A percentile compares a stretch with the other conserved stretches of the same genome.
These are phyloP conservation scores for Ecliptopera silaceata DNA, from an alignment of 2,888 invertebrate species.

Conservation along the genomic window DNA sequence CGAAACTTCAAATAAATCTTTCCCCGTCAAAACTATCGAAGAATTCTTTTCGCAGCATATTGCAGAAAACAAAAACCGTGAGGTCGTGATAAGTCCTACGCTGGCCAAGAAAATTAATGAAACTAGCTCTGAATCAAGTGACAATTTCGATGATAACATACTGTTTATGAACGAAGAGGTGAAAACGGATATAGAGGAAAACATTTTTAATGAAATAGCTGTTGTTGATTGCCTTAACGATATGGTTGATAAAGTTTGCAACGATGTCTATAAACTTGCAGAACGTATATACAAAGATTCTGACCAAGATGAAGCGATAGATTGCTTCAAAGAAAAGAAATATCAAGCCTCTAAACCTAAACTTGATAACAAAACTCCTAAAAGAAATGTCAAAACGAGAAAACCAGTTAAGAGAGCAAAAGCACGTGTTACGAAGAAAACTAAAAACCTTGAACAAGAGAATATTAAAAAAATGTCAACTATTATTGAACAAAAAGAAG, in stretches of 20 bases:
- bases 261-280: constrained; percentile 54
- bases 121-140: constrained; percentile 57
- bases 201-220: constrained; percentile 47
- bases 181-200: constrained; percentile 33
- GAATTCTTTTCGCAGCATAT: constrained; percentile 61
- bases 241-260: constrained; percentile 62
- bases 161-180: constrained; percentile 36
- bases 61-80: constrained; percentile 43
- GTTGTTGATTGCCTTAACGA: constrained; percentile 60
- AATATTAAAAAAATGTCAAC: constrained; percentile 46
- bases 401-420: constrained; percentile 36
- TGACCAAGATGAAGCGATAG: background rate
- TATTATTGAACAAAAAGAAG: constrained; percentile 46
- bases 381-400: constrained; percentile 44
- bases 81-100: constrained; percentile 56
- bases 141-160: constrained; percentile 45
- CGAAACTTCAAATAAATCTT: constrained; percentile 24
- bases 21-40: constrained; percentile 52
- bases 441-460: constrained; percentile 37
- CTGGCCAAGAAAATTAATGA: constrained; percentile 62
- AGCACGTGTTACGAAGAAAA: constrained; percentile 29
- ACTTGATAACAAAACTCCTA: constrained; percentile 20
- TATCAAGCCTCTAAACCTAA: constrained; percentile 29
- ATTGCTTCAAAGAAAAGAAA: constrained; percentile 19
- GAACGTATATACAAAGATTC: constrained; percentile 42